Percentiles rank a stretch among this genome's conserved stretches.
These are phyloP conservation scores for Drosophila sordidula DNA, from an alignment of 2,888 invertebrate genomes.

Conservation along the genomic window DNA sequence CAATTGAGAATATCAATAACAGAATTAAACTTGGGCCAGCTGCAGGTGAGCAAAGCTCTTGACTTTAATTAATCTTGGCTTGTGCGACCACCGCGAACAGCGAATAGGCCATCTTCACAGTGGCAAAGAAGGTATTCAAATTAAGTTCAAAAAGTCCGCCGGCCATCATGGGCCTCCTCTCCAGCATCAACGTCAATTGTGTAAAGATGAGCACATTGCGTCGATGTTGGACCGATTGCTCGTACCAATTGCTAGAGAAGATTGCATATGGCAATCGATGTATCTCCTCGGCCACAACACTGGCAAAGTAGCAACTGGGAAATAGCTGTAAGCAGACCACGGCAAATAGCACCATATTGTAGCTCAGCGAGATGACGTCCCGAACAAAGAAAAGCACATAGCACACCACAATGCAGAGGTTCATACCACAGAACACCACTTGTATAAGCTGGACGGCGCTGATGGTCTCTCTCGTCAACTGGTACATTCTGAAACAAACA, in stretches of 20 bases:
- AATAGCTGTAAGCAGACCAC: slow-evolving; percentile 57
- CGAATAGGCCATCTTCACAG: slow-evolving; percentile 70
- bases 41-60: slow-evolving; percentile 3
- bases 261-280: slow-evolving; percentile 52
- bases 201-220: slow-evolving; percentile 50
- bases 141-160: slow-evolving; percentile 56
- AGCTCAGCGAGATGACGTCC: slow-evolving; percentile 29
- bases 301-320: slow-evolving; percentile 66
- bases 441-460: slow-evolving; percentile 58
- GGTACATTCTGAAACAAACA: slow-evolving; percentile 39
- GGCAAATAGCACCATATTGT: slow-evolving; percentile 34
- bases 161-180: slow-evolving; percentile 39
- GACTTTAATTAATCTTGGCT: slow-evolving; percentile 57
- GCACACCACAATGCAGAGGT: slow-evolving; percentile 49
- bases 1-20: slow-evolving; percentile 47
- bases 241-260: slow-evolving; percentile 63
- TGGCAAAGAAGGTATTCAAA: slow-evolving; percentile 58
- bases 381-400: slow-evolving; percentile 48
- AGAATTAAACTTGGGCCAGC: slow-evolving; percentile 8
- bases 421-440: slow-evolving; percentile 50
- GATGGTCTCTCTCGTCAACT: slow-evolving; percentile 33
- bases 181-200: slow-evolving; percentile 38
- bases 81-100: slow-evolving; percentile 61
- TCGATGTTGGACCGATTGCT: slow-evolving; percentile 33
- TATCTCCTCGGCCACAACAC: slow-evolving; percentile 44